Percentiles rank a stretch among this genome's conserved stretches.
Conservation (phyloP, 2,888 invertebrate species). For the Eugnorisma glareosa region DNA sequence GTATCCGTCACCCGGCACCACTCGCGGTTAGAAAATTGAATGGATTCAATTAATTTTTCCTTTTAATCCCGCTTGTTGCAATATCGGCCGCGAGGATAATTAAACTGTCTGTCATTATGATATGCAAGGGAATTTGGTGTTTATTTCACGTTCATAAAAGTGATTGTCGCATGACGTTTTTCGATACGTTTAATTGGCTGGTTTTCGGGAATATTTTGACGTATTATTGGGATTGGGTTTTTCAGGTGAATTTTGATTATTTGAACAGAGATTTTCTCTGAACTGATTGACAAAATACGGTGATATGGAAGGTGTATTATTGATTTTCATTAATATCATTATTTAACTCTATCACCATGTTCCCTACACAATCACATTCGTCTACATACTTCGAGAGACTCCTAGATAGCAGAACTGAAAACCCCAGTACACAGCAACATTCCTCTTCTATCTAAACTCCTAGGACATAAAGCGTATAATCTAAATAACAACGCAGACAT, state of each 20-base stretch:
- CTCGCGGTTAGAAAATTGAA: conserved; percentile 83
- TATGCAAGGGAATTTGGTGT: conserved; percentile 55
- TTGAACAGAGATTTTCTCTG: conserved; percentile 19
- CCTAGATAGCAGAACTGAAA: not conserved
- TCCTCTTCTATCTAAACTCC: conserved; percentile 46
- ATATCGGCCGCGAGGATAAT: conserved; percentile 68
- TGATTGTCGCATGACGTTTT: conserved; percentile 24
- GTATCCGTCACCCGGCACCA: conserved; percentile 77
- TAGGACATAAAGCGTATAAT: conserved; percentile 64
- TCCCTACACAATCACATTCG: not conserved
- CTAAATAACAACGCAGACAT: conserved; percentile 70
- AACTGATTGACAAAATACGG: conserved; percentile 24
- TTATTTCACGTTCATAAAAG: conserved; percentile 37
- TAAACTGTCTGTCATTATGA: conserved; percentile 70
- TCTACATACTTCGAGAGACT: not conserved
- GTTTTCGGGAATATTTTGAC: conserved; percentile 51
- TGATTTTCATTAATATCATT: not conserved
- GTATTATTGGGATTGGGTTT: conserved; percentile 46
- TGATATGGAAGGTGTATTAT: not conserved
- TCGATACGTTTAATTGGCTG: conserved; percentile 43
- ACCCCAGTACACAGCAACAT: conserved; percentile 5
- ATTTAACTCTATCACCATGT: not conserved
- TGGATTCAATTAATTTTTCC: conserved; percentile 85
- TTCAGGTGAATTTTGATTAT: conserved; percentile 41
- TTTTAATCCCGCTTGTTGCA: conserved; percentile 76